Conservation (phyloP, 2,888 invertebrate species). For the Drosophila nr. medialis region DNA sequence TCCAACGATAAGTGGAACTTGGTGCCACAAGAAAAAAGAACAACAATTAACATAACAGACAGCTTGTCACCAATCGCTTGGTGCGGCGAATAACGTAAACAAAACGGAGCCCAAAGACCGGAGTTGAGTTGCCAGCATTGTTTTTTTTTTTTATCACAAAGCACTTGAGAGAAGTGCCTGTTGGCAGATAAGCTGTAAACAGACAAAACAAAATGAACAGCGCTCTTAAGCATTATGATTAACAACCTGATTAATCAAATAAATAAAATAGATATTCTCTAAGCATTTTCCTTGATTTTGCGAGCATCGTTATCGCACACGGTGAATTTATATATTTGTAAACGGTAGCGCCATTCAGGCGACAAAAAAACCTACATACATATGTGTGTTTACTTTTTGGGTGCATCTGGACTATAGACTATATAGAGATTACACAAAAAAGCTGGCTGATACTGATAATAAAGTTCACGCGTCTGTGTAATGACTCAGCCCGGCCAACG, state of each 20-base stretch:
- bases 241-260: slow-evolving; percentile 24
- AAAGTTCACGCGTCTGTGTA: slow-evolving; percentile 55
- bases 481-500: slow-evolving; percentile 56
- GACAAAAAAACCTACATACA: slow-evolving; percentile 18
- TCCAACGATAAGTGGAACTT: slow-evolving; percentile 22
- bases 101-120: slow-evolving; percentile 9
- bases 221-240: slow-evolving; percentile 24
- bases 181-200: slow-evolving; percentile 9
- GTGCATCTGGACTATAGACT: slow-evolving; percentile 37
- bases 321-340: slow-evolving; percentile 43
- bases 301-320: slow-evolving; percentile 39
- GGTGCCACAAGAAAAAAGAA: slow-evolving; percentile 30
- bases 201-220: neutral
- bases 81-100: slow-evolving; percentile 44
- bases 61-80: slow-evolving; percentile 57
- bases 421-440: slow-evolving; percentile 10
- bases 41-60: slow-evolving; percentile 52
- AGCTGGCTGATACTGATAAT: slow-evolving; percentile 43
- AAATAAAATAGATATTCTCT: slow-evolving; percentile 16
- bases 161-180: slow-evolving; percentile 29
- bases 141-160: slow-evolving; percentile 31
- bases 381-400: slow-evolving; percentile 6
- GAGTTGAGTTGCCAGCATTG: slow-evolving; percentile 18
- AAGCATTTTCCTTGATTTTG: slow-evolving; percentile 1
- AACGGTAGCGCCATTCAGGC: slow-evolving; percentile 34